Conservation (phyloP, 2,113 vertebrate genomes). For the Marmota monax region DNA sequence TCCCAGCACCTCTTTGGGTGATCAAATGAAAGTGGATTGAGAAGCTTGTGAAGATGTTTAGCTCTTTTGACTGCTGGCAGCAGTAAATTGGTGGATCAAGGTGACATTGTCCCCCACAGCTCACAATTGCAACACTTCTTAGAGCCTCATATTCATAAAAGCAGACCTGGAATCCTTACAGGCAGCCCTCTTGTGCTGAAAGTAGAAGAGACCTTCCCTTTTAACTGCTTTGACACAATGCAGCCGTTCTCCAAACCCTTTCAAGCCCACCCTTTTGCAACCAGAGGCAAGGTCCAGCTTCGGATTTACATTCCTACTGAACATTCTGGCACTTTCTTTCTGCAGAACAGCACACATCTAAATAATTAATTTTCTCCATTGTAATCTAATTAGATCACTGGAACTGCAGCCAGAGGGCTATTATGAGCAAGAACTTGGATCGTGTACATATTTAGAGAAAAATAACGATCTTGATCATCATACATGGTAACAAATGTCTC, state of each 20-base stretch:
- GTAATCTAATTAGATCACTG: conserved; percentile 51
- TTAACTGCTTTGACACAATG: conserved; percentile 67
- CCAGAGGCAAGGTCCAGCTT: background rate
- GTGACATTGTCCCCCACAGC: conserved; percentile 50
- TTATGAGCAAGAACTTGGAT: conserved; percentile 45
- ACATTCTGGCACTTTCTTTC: conserved; percentile 28
- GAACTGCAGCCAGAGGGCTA: conserved; percentile 24
- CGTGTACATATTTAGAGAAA: background rate
- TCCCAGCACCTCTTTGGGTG: conserved; percentile 56
- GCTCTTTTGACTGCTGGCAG: conserved; percentile 70
- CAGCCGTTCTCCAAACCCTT: conserved; percentile 57
- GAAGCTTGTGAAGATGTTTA: conserved; percentile 70
- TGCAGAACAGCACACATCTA: conserved; percentile 41
- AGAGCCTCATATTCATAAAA: conserved; percentile 76
- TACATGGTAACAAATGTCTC: background rate
- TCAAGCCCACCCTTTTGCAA: conserved; percentile 62
- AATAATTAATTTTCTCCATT: conserved; percentile 46
- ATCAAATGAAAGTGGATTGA: conserved; percentile 70
- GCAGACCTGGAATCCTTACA: conserved; percentile 64
- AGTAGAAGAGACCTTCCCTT: conserved; percentile 73
- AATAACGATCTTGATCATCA: background rate
- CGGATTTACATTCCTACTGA: background rate
- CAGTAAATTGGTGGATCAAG: conserved; percentile 70
- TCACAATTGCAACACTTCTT: conserved; percentile 60
- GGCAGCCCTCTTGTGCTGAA: conserved; percentile 70